Evolutionary conservation across 2,888 invertebrate species (phyloP).

Genomic region (Muscina levida): DNA sequence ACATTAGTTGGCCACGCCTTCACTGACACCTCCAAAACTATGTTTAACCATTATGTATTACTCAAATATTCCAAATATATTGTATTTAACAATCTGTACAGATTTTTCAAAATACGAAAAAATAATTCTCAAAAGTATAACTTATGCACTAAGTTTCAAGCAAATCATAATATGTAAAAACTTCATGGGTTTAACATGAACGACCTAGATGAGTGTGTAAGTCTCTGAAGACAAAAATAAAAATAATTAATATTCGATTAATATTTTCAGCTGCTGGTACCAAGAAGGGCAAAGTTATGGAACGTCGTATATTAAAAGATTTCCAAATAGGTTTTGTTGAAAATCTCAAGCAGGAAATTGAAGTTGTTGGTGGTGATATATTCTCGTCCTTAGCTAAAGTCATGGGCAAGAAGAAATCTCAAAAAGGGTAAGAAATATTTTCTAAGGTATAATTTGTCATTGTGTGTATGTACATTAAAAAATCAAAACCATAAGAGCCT

Average conservation of each 20-base stretch:
- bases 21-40: no score
- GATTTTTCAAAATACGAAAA: no score
- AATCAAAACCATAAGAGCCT: no score
- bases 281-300: slow-evolving; percentile 88
- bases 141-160: no score
- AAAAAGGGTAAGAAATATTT: slow-evolving; percentile 71
- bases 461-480: no score
- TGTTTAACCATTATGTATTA: no score
- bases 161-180: not conserved
- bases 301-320: slow-evolving; percentile 91
- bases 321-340: slow-evolving; percentile 95
- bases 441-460: no score
- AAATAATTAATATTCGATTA: slow-evolving; percentile 3
- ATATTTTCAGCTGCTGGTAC: slow-evolving; percentile 84
- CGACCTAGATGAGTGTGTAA: not conserved
- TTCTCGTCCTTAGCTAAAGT: slow-evolving; percentile 92
- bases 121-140: no score
- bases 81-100: no score
- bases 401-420: slow-evolving; percentile 83
- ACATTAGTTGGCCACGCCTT: no score
- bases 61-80: no score
- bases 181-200: not conserved
- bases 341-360: slow-evolving; percentile 87
- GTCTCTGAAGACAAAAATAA: not conserved
- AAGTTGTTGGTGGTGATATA: slow-evolving; percentile 87